Base-by-base conservation (phyloP, 2,113 vertebrate species). In the Cephalopholis sonnerati region DNA sequence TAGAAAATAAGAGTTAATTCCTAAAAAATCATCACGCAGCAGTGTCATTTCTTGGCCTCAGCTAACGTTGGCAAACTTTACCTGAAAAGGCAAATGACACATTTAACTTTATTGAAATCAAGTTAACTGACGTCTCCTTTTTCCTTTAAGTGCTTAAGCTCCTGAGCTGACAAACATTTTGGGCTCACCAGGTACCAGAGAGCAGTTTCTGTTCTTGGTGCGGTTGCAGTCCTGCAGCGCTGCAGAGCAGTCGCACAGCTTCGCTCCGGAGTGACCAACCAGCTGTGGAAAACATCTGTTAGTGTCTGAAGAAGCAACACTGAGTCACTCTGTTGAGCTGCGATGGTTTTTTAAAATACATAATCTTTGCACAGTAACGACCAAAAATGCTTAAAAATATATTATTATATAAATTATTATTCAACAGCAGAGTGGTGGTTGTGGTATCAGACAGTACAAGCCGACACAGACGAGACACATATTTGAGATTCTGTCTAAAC, bases 171-270 rank as follows among this genome's bases (percentile, higher is more conserved):
- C 16, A 0, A 64, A 16, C 6, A 11, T 54, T 39, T 18, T 0
- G n/a, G 51, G 79, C 94, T 91, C 94, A 99, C 98, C 96, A 12
- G 98, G 97, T 76, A 99, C 95, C 82, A 97, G 91, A 2, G 97
- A 96, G 57, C 95, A 95, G 58, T 84, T 96, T 87, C 97, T 94
- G 93, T 98, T 99, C 91, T 97, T 98, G 74, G 95, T 96, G 77
- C 94, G 96, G 93, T 98, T 97, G 84, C 91, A 94, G 27, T 96
- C 96, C 84, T 96, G 97, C 88, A 98, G 91, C 64, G 97, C 98
- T 77, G 95, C 88, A 16, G 96, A 96, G 76, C 92, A 96, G 91
- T 98, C 97, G 15, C 93, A 91, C 48, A 96, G 96, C 50, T 97
- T 96, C 70, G 92, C 95, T 84, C 92, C 96, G 27, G 94, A 91